These are phyloP conservation scores for Clinocottus analis DNA, from an alignment of 2,113 vertebrate species.

Conservation along the genomic window DNA sequence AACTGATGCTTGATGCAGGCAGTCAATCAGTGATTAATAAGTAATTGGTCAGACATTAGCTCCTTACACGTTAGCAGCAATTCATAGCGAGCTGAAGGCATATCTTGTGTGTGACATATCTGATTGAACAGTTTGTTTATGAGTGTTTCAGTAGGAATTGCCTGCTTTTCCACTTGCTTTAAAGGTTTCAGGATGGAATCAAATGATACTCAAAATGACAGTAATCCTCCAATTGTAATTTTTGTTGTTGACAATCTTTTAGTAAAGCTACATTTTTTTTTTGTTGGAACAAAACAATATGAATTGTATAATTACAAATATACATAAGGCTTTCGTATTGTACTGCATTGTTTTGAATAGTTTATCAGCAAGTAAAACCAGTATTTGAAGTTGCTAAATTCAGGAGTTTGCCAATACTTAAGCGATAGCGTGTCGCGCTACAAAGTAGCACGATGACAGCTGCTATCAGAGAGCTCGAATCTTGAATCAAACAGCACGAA, in stretches of 20 bases:
- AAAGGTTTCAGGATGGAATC: conserved; percentile 8
- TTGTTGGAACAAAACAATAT: conserved; percentile 23
- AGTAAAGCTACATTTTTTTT: conserved; percentile 25
- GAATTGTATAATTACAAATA: conserved; percentile 65
- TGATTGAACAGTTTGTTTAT: conserved; percentile 43
- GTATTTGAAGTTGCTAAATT: conserved; percentile 42
- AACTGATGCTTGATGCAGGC: conserved; percentile 17
- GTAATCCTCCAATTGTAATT: conserved; percentile 24
- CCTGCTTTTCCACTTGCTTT: conserved; percentile 12
- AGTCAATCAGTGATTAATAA: conserved; percentile 34
- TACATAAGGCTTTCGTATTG: conserved; percentile 73
- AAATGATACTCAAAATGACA: conserved; percentile 26
- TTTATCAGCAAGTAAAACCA: conserved; percentile 48
- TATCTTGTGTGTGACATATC: conserved; percentile 29
- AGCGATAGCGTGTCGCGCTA: conserved; percentile 21
- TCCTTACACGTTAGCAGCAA: conserved; percentile 45
- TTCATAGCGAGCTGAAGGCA: conserved; percentile 47
- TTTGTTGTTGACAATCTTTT: conserved; percentile 40
- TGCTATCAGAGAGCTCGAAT: conserved; percentile 75
- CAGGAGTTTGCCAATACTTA: conserved; percentile 26
- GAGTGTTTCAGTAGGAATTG: conserved; percentile 28
- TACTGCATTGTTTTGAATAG: conserved; percentile 63
- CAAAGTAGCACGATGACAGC: conserved; percentile 51
- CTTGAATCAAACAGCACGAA: conserved; percentile 69
- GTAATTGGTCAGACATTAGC: conserved; percentile 37